Percentiles rank a stretch among this genome's conserved stretches.
These are phyloP conservation scores for Dysmachus trigonus DNA, from an alignment of 2,888 invertebrate genomes.

Conservation along the genomic window DNA sequence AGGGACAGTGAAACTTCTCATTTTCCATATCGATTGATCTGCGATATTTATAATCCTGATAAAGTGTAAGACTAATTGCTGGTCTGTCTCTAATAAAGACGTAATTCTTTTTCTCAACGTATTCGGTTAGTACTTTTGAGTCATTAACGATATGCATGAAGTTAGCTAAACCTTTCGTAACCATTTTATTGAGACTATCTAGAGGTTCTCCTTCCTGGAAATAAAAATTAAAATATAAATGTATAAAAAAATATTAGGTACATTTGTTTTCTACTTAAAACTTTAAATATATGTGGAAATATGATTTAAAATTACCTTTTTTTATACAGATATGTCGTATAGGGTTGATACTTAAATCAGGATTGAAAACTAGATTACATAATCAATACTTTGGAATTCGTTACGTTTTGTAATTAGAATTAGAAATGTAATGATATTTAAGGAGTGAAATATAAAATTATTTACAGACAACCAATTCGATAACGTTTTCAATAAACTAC, in stretches of 20 bases:
- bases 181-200: constrained; percentile 59
- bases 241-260: background rate
- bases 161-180: constrained; percentile 58
- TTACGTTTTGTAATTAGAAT: too few species aligned
- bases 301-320: too few species aligned
- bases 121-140: constrained; percentile 63
- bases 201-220: constrained; percentile 60
- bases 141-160: constrained; percentile 62
- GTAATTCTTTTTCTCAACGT: constrained; percentile 65
- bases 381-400: too few species aligned
- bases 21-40: constrained; percentile 68
- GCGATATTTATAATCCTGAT: constrained; percentile 71
- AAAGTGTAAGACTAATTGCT: constrained; percentile 75
- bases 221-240: background rate
- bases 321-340: too few species aligned
- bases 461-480: too few species aligned
- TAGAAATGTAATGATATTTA: too few species aligned
- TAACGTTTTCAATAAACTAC: too few species aligned
- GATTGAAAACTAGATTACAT: too few species aligned
- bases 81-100: constrained; percentile 77
- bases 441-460: too few species aligned
- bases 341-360: too few species aligned
- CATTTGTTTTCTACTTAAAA: too few species aligned
- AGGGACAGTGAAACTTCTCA: constrained; percentile 77
- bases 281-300: too few species aligned